These are phyloP conservation scores for Galaxea fascicularis DNA, from an alignment of 92 coral and sea anemone species.

Conservation along the genomic window DNA sequence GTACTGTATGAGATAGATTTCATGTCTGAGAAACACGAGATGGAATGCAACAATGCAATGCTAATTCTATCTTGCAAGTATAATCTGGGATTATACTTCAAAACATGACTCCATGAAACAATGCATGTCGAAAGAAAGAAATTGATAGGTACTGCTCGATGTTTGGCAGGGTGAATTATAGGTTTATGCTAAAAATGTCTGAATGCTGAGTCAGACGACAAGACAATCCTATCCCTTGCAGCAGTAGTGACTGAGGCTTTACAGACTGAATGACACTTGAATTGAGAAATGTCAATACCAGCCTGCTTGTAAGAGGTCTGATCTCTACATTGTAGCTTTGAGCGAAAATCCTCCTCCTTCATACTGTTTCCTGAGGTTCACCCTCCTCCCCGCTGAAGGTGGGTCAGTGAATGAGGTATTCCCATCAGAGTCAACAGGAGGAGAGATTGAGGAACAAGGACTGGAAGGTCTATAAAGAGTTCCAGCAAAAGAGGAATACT, in stretches of 20 bases:
- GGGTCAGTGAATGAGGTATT: constrained; percentile 12
- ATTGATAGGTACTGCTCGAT: no score
- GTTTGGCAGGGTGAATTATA: no score
- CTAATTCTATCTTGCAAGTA: no score
- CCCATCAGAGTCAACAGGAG: background rate
- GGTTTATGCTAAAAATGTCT: no score
- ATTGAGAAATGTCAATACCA: background rate
- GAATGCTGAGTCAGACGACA: no score
- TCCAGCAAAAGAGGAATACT: constrained; percentile 5
- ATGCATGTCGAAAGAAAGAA: no score
- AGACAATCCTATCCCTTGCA: background rate
- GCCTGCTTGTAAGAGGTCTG: constrained; percentile 12
- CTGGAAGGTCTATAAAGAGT: background rate
- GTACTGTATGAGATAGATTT: no score
- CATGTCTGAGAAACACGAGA: no score
- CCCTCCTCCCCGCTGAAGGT: constrained; percentile 58
- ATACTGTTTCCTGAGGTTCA: constrained; percentile 50
- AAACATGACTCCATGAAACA: no score
- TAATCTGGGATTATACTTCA: no score
- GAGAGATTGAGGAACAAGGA: background rate
- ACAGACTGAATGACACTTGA: background rate
- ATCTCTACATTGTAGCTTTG: background rate
- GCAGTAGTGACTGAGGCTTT: background rate
- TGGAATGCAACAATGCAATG: no score
- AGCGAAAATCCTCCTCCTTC: constrained; percentile 6